These are phyloP conservation scores for Salvelinus sp. DNA, from an alignment of 2,113 vertebrate genomes.

Conservation along the genomic window DNA sequence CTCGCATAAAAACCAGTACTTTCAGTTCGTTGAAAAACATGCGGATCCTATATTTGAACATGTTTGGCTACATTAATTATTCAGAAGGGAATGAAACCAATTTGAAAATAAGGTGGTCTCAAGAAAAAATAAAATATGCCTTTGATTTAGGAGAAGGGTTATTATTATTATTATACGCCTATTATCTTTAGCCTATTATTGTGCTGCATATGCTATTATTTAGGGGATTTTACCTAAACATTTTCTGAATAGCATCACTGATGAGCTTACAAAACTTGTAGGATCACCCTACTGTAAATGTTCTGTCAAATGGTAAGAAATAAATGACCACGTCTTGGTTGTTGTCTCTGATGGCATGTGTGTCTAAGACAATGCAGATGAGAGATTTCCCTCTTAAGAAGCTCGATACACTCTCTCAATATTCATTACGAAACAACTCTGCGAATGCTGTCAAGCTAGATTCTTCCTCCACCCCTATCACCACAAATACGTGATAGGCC, in stretches of 20 bases:
- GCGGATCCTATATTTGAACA: slow-evolving; percentile 96
- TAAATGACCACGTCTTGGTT: slow-evolving; percentile 39
- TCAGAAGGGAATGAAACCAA: slow-evolving; percentile 25
- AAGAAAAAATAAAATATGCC: slow-evolving; percentile 5
- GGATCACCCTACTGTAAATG: too few relatives aligned
- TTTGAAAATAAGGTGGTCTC: slow-evolving; percentile 20
- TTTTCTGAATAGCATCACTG: slow-evolving; percentile 1
- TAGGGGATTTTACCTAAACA: background rate
- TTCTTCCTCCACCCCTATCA: slow-evolving; percentile 32
- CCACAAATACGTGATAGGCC: slow-evolving; percentile 28
- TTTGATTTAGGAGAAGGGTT: background rate
- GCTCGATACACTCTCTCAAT: slow-evolving; percentile 55
- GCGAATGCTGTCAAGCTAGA: slow-evolving; percentile 29
- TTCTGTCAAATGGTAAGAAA: slow-evolving; percentile 25
- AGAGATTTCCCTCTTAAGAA: slow-evolving; percentile 58
- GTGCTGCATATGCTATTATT: background rate
- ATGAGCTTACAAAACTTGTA: background rate
- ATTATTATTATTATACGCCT: slow-evolving; percentile 24
- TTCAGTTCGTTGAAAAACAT: slow-evolving; percentile 97
- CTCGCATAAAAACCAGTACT: slow-evolving; percentile 92
- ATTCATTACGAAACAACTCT: slow-evolving; percentile 54
- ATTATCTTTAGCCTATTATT: background rate
- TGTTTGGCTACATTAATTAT: slow-evolving; percentile 74
- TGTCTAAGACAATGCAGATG: slow-evolving; percentile 70
- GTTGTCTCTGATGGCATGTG: slow-evolving; percentile 68